phyloP scores from a whole-genome alignment of 2,113 vertebrate genomes.

The Ochotona princeps region DNA sequence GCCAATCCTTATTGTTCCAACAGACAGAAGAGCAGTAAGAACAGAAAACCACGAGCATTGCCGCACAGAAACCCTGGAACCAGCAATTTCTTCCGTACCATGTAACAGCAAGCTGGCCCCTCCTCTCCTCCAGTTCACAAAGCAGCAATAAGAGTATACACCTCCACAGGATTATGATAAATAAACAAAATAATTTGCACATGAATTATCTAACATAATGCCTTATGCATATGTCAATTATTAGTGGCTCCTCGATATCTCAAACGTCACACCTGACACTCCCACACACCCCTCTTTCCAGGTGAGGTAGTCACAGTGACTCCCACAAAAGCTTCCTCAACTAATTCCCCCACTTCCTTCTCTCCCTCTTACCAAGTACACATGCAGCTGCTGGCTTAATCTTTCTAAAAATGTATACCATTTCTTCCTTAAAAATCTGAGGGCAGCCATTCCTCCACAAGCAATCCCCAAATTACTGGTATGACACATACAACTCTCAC shows the following conservation, averaged over 20 bases:
- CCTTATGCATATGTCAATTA: not conserved
- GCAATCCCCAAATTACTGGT: not conserved
- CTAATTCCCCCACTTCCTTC: not conserved
- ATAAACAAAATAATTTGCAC: not conserved
- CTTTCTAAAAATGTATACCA: not conserved
- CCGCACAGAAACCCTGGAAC: not conserved
- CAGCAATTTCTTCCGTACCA: not conserved
- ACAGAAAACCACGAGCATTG: not conserved
- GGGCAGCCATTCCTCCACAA: not conserved
- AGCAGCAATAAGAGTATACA: not conserved
- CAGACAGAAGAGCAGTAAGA: not conserved
- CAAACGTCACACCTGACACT: not conserved
- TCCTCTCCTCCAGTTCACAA: not conserved
- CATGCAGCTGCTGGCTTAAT: not conserved
- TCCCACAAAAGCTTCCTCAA: not conserved
- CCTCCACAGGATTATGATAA: not conserved
- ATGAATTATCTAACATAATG: not conserved
- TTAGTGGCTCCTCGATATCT: not conserved
- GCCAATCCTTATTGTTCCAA: not conserved
- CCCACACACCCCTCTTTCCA: not conserved
- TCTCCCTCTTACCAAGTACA: not conserved
- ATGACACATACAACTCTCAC: not conserved
- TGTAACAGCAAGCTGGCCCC: not conserved
- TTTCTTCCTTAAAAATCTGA: not conserved
- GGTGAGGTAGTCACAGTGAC: not conserved